These are phyloP conservation scores for Cremastinae sp. DNA, from an alignment of 2,888 invertebrate genomes.

Conservation along the genomic window DNA sequence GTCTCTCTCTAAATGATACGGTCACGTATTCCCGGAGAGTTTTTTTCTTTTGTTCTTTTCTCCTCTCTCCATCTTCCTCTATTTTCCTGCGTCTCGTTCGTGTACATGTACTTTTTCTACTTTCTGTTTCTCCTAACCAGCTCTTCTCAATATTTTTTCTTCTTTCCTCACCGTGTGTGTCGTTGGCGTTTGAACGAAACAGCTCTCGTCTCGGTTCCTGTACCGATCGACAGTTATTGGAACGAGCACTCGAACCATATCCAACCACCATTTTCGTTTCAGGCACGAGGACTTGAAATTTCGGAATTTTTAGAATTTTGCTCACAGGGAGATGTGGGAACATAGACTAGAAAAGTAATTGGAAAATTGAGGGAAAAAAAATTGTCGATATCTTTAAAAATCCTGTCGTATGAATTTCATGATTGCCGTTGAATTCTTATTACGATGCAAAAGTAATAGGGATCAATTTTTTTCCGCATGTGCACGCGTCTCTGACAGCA, in stretches of 20 bases:
- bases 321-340: background rate
- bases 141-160: constrained; percentile 18
- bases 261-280: constrained; percentile 7
- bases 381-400: background rate
- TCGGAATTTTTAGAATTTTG: constrained; percentile 1
- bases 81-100: background rate
- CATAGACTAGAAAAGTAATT: too few relatives aligned
- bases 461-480: constrained; percentile 21
- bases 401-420: constrained; percentile 26
- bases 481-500: constrained; percentile 48
- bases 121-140: background rate
- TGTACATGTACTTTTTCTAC: constrained; percentile 4
- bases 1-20: constrained; percentile 41
- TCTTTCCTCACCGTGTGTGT: constrained; percentile 44
- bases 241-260: constrained; percentile 44
- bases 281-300: background rate
- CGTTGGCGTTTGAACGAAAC: constrained; percentile 57
- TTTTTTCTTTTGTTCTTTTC: constrained; percentile 1
- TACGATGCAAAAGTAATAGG: constrained; percentile 27
- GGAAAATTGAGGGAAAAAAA: background rate
- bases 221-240: constrained; percentile 58
- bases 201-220: constrained; percentile 38
- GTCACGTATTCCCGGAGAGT: constrained; percentile 57
- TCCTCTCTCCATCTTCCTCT: constrained; percentile 1
- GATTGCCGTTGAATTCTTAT: constrained; percentile 48